Evolutionary conservation across 2,888 invertebrate species (phyloP), one percentile per base, ranked within the genome.

Genomic region (Elaeidobius kamerunicus): DNA sequence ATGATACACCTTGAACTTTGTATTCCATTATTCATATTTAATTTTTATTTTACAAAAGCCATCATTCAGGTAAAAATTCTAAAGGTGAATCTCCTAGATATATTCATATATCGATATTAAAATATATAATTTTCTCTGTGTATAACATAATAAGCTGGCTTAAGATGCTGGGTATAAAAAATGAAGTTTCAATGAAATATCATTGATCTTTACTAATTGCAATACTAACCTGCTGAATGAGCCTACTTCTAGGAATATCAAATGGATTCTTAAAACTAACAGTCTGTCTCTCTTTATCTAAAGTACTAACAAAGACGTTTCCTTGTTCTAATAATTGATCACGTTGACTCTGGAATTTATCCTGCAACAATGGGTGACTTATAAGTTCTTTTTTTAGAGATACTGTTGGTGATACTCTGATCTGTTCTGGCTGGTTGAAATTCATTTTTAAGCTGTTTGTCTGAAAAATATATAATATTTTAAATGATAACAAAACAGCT

Each of bases 191-290:
- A 16, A 7, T n/a, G 5, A 42, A 30, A 28, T 11, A 19, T 38
- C 17, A 4, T 6, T 28, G 18, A 28, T 5, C 20, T 2, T 42
- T 19, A 6, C 3, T 2, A 35, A 6, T 23, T 23, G 9, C 9
- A 6, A 11, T 30, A 39, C 42, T 61, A 66, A 78, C 80, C 77
- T 97, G 97, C 74, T 94, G 93, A 58, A 97, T 78, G 36, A 98
- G 75, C 68, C 88, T 86, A 61, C 86, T 81, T 41, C 98, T 79
- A 16, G 91, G 91, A 68, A 99, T 92, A 76, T 97, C 97, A 67
- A 93, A 97, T 0, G 98, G 93, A 76, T 99, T 98, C 61, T 94
- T 82, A 70, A 91, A 95, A 30, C 84, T 83, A 63, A 87, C 85
- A 5, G 76, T 75, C 55, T 78, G 78, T 14, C 71, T 58, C 59